These are phyloP conservation scores for Miniopterus natalensis DNA, from an alignment of 2,113 vertebrate species.

Conservation along the genomic window DNA sequence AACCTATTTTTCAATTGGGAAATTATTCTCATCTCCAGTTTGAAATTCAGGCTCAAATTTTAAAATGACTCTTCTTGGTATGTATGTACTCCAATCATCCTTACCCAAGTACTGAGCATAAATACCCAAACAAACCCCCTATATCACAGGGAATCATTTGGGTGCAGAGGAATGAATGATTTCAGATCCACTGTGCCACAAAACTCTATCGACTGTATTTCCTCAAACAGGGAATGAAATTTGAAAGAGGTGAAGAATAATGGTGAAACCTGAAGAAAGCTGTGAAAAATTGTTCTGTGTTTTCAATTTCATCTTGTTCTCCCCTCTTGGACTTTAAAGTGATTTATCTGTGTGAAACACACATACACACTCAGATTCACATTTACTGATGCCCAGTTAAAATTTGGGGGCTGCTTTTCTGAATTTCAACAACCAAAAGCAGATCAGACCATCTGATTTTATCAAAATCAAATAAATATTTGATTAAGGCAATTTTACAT, in stretches of 20 bases:
- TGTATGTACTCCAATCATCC: background rate
- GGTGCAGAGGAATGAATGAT: background rate
- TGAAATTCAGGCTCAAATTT: background rate
- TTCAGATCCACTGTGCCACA: background rate
- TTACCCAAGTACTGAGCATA: background rate
- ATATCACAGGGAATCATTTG: background rate
- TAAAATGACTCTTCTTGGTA: background rate
- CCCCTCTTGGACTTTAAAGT: slow-evolving; percentile 57
- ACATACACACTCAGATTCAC: background rate
- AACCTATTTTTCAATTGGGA: background rate
- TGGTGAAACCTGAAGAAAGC: slow-evolving; percentile 57
- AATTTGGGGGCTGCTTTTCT: background rate
- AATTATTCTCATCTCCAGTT: background rate
- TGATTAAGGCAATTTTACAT: slow-evolving; percentile 3
- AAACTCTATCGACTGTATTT: slow-evolving; percentile 39
- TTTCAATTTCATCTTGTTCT: slow-evolving; percentile 74
- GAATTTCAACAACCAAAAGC: background rate
- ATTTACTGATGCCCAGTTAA: background rate
- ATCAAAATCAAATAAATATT: background rate
- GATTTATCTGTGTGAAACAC: slow-evolving; percentile 52
- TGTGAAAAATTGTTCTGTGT: slow-evolving; percentile 72
- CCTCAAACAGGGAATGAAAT: slow-evolving; percentile 58
- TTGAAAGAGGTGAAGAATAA: slow-evolving; percentile 67
- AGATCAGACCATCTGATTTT: background rate
- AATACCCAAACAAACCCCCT: background rate